Percentiles rank a stretch among this genome's conserved stretches.
phyloP scores from a whole-genome alignment of 2,113 vertebrate genomes.

The Speoplatyrhinus poulsoni region DNA sequence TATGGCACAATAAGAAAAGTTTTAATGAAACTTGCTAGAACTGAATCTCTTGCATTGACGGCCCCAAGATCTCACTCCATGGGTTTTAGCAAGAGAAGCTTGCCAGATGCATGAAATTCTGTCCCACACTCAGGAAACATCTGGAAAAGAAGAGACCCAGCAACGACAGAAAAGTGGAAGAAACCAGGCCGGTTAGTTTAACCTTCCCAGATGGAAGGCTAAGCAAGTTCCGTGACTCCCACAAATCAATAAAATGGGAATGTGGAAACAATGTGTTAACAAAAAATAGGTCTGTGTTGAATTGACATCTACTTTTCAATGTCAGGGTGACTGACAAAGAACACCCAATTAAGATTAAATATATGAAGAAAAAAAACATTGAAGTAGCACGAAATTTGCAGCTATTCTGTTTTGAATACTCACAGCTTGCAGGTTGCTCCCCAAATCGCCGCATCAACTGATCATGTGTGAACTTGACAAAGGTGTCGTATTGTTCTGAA shows the following conservation, averaged over 20 bases:
- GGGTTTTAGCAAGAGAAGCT: slow-evolving; percentile 85
- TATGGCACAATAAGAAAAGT: slow-evolving; percentile 84
- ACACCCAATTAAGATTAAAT: too few relatives aligned
- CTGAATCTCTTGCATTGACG: slow-evolving; percentile 82
- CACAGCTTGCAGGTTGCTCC: slow-evolving; percentile 98
- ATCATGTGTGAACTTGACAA: slow-evolving; percentile 99
- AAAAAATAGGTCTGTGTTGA: background rate
- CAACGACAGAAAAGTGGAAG: slow-evolving; percentile 18
- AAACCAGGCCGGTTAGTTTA: slow-evolving; percentile 38
- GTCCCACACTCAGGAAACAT: slow-evolving; percentile 94
- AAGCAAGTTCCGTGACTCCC: slow-evolving; percentile 8
- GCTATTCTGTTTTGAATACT: slow-evolving; percentile 68
- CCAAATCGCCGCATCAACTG: slow-evolving; percentile 98
- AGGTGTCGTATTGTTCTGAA: slow-evolving; percentile 98
- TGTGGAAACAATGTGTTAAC: slow-evolving; percentile 20
- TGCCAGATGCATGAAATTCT: slow-evolving; percentile 78
- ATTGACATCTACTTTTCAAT: too few relatives aligned
- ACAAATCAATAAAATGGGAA: slow-evolving; percentile 7
- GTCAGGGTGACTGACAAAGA: too few relatives aligned
- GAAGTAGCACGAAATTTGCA: too few relatives aligned
- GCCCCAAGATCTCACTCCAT: slow-evolving; percentile 61
- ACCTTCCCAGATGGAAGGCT: slow-evolving; percentile 24
- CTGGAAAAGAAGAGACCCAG: slow-evolving; percentile 55
- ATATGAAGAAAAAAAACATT: too few relatives aligned
- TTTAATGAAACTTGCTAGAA: slow-evolving; percentile 71